Percentiles rank a stretch among this genome's conserved stretches.
Evolutionary conservation across 2,888 invertebrate genomes (phyloP).

Genomic region (Plutella xylostella): DNA sequence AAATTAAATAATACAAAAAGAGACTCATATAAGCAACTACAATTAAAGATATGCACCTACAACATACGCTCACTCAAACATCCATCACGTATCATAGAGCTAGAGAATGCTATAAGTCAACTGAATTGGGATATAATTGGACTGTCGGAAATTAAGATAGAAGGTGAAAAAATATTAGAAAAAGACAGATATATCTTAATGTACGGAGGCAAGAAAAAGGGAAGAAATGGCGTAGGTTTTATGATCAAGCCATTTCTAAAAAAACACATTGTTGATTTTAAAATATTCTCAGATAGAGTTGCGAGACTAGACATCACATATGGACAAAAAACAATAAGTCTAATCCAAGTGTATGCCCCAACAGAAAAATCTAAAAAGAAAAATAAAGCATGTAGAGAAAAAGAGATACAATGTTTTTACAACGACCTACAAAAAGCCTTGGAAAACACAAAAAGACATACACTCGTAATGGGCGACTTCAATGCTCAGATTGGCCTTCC

Average conservation of each 20-base stretch:
- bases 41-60: too few relatives aligned
- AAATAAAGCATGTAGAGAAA: background rate
- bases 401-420: constrained; percentile 8
- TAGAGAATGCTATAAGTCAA: too few relatives aligned
- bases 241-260: constrained; percentile 3
- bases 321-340: background rate
- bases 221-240: constrained; percentile 10
- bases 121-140: too few relatives aligned
- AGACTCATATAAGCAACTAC: too few relatives aligned
- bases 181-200: constrained; percentile 8
- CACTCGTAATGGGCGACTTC: constrained; percentile 8
- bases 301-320: background rate
- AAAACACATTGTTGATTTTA: constrained; percentile 4
- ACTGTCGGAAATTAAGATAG: too few relatives aligned
- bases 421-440: background rate
- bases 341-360: constrained; percentile 12
- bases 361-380: constrained; percentile 7
- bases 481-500: constrained; percentile 9
- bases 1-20: too few relatives aligned
- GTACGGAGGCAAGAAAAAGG: constrained; percentile 7
- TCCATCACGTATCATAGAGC: too few relatives aligned
- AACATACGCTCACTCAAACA: too few relatives aligned
- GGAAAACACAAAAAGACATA: background rate
- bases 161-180: too few relatives aligned
- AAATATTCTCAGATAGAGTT: constrained; percentile 7